Base-by-base conservation (phyloP, 2,113 vertebrate species). In the Xerus inauris region DNA sequence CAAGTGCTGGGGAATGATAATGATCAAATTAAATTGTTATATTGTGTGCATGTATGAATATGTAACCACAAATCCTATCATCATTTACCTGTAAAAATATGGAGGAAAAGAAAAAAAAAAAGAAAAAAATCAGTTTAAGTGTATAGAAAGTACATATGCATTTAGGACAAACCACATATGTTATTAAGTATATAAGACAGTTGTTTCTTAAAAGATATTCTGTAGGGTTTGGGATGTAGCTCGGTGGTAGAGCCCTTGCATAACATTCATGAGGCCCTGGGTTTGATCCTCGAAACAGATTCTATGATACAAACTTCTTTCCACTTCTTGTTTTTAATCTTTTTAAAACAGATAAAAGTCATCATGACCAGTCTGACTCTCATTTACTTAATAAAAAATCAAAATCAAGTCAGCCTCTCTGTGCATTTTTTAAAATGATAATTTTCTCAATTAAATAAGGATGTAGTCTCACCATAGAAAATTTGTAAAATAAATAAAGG, bases 341-440 rank as follows among this genome's bases (percentile, higher is more conserved):
- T 67, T 87, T 91, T 72, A 57, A 90, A 76, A 54, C 65, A 76
- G 76, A 59, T 57, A 77, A 72, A 94, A 85, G 20, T 79, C 47
- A 76, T 76, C 59, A 92, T 2, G 82, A 38, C 2, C 57, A 51
- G 13, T 90, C 59, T 81, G 67, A 92, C 13, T 93, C 84, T 87
- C 38, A 83, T 24, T 91, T 93, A 87, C 47, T 95, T 90, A 93
- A 76, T 65, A 89, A 73, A 95, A 96, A n/a, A 84, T 3, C 81
- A 77, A 64, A 95, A 3, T 93, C 32, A 30, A 95, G 72, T 84
- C 38, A 49, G 14, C 38, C 22, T 54, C 8, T 89, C 75, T 19
- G 57, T 45, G 35, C 8, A 82, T 95, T 94, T 88, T 94, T 14
- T 13, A 5, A 81, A 83, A 75, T 71, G 81, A 57, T 73, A 76